These are phyloP conservation scores for Apodemus speciosus DNA, from an alignment of 2,113 vertebrate species.

Conservation along the genomic window DNA sequence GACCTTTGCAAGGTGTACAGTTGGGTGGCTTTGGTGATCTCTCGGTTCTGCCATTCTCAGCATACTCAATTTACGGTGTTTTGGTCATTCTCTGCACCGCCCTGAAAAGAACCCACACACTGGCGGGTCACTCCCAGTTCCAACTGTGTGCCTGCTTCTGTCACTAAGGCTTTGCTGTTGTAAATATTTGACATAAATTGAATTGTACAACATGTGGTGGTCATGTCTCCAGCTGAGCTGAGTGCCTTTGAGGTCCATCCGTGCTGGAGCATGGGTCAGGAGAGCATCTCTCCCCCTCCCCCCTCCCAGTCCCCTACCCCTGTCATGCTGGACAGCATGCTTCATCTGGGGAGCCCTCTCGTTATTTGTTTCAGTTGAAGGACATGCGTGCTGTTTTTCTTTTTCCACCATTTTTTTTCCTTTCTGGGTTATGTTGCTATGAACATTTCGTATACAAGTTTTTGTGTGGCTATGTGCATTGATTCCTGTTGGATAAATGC, in stretches of 20 bases:
- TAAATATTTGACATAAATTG: neutral
- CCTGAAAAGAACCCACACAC: neutral
- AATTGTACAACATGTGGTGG: neutral
- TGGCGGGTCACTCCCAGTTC: neutral
- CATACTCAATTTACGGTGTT: neutral
- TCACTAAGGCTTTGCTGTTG: neutral
- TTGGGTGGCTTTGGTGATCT: too few species aligned
- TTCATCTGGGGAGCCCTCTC: neutral
- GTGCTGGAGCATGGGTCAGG: too few species aligned
- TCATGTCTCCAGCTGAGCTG: neutral
- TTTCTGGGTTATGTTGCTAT: neutral
- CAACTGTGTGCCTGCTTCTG: neutral
- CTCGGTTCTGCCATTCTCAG: neutral
- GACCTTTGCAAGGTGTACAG: neutral
- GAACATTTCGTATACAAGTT: neutral
- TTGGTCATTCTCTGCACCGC: neutral
- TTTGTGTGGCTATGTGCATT: neutral
- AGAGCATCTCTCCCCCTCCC: too few species aligned
- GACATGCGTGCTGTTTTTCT: neutral
- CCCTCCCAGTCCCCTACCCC: too few species aligned
- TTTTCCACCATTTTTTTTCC: neutral
- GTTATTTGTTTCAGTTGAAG: neutral
- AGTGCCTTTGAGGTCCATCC: neutral
- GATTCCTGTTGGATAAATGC: neutral
- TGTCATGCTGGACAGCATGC: neutral